Evolutionary conservation across 2,113 vertebrate species (phyloP), one percentile per base, ranked within the genome.

Genomic region (Pseudorasbora parva): DNA sequence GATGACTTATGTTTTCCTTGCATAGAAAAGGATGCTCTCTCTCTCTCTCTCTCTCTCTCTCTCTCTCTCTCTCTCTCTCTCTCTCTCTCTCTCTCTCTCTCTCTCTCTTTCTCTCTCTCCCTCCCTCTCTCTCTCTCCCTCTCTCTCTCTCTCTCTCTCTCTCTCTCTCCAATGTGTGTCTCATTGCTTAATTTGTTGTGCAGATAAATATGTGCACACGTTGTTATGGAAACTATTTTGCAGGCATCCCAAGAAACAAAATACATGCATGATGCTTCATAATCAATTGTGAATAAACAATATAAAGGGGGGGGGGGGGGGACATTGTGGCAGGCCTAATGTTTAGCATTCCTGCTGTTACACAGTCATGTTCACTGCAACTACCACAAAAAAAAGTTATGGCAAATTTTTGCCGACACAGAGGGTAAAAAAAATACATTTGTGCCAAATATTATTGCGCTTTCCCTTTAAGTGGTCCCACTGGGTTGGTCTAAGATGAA

Each of bases 401-500:
- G 5, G 5, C 33, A 37, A 37, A 37, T 6, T 6, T 5, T 10
- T 69, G 37, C 19, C 37, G 0, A 6, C 30, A 25, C n/a, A 59
- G 9, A 33, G 6, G 27, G 21, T 47, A 15, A 51, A 74, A 15
- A 73, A 73, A 27, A 27, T 4, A n/a, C 45, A 27, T 49, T 27
- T 49, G 14, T 51, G 11, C 23, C 71, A 51, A 51, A 51, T 30
- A 0, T 25, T 23, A 25, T 6, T 41, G 86, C 72, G 14, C 37
- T 56, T 78, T 33, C 37, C 79, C 83, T 87, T 87, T 87, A 85
- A 87, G 5, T 62, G 19, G 7, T 73, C 71, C 71, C n/a, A 5
- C 73, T 79, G 90, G 91, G 91, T 7, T 88, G 90, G 90, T 86
- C 88, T 74, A 8, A 25, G n/a, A 27, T 74, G 45, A 41, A 11